Evolutionary conservation across 2,797 vertebrate species (phyloP).

Genomic region (Myiothlypis chrysogaster): DNA sequence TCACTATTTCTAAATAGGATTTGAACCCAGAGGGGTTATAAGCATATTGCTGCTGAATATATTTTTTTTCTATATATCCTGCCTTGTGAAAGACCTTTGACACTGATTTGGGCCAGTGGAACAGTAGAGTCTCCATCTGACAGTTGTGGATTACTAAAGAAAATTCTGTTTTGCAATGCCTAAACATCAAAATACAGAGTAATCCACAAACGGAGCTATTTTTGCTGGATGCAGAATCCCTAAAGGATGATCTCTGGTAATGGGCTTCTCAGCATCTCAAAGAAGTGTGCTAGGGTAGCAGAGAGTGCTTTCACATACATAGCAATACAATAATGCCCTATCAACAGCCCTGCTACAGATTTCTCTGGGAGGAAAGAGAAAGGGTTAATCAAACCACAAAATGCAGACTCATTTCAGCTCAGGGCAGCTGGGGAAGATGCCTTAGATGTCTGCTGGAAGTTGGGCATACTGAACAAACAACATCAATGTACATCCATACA

Average conservation of each 20-base stretch:
- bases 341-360: background rate
- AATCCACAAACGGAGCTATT: conserved; percentile 36
- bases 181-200: background rate
- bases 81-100: background rate
- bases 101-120: background rate
- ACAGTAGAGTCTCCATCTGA: background rate
- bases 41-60: background rate
- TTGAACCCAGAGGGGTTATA: background rate
- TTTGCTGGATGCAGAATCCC: conserved; percentile 30
- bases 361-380: background rate
- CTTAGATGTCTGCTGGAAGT: background rate
- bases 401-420: background rate
- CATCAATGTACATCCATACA: background rate
- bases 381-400: background rate
- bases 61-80: background rate
- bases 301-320: background rate
- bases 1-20: conserved; percentile 20
- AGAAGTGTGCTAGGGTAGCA: background rate
- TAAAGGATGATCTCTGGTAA: conserved; percentile 43
- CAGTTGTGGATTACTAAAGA: background rate
- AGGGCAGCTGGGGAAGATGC: background rate
- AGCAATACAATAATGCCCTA: background rate
- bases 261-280: conserved; percentile 14
- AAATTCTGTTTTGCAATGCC: conserved; percentile 2
- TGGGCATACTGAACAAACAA: background rate